A percentile compares a stretch with the other conserved stretches of the same genome.
Conservation (phyloP, 2,113 vertebrate species). For the Pycnonotus jocosus region DNA sequence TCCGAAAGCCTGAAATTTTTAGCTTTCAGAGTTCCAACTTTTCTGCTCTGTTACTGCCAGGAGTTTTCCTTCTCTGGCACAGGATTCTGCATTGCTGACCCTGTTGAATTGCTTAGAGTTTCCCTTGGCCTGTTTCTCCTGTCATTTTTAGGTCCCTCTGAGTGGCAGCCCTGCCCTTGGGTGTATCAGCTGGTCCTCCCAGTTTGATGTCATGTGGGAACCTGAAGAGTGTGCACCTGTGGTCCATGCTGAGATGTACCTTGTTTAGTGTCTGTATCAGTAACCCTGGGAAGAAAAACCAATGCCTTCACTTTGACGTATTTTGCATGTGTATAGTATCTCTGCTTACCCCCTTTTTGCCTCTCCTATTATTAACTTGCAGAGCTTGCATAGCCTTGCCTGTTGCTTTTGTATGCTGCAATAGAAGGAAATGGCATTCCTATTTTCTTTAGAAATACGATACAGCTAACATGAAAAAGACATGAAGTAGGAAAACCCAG, state of each 20-base stretch:
- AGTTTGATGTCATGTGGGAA: neutral
- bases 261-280: neutral
- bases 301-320: neutral
- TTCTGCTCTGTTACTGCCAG: neutral
- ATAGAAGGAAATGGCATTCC: neutral
- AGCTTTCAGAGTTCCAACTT: no score
- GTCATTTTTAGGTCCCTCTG: neutral
- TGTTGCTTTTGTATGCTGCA: neutral
- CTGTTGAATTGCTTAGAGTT: neutral
- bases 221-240: neutral
- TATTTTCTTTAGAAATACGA: neutral
- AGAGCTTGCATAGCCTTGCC: neutral
- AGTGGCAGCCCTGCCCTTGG: neutral
- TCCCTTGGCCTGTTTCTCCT: neutral
- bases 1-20: no score
- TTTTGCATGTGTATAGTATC: fast-evolving
- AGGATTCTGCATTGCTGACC: neutral
- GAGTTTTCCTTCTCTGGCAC: neutral
- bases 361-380: neutral
- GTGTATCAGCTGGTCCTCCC: neutral
- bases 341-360: neutral
- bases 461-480: neutral
- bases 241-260: neutral
- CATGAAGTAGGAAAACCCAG: neutral
- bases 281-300: neutral